These are phyloP conservation scores for Onychostoma macrolepis DNA, from an alignment of 2,113 vertebrate genomes.

Conservation along the genomic window DNA sequence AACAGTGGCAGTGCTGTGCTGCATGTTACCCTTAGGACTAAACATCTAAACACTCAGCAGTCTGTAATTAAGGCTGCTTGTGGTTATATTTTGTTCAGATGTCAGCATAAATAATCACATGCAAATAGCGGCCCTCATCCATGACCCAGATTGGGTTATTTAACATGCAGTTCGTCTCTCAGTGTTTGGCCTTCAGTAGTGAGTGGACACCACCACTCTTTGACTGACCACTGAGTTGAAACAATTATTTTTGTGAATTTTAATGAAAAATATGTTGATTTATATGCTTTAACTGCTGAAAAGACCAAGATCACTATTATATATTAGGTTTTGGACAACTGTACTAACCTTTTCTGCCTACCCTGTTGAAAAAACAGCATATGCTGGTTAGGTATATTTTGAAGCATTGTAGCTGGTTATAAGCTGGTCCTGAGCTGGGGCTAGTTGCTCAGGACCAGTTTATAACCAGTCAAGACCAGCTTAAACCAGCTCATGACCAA, in stretches of 20 bases:
- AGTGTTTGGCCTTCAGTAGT: conserved; percentile 17
- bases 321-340: neutral
- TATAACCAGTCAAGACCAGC: too few relatives aligned
- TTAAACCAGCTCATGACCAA: too few relatives aligned
- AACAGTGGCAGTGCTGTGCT: conserved; percentile 46
- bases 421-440: too few relatives aligned
- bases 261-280: neutral
- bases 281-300: neutral
- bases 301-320: neutral
- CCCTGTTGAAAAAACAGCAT: too few relatives aligned
- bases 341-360: neutral
- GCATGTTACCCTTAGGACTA: conserved; percentile 18
- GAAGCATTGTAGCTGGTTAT: too few relatives aligned
- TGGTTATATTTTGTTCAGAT: conserved; percentile 47
- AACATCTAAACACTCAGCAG: conserved; percentile 43
- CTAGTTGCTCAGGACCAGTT: too few relatives aligned
- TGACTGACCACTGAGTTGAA: neutral
- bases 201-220: conserved; percentile 1
- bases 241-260: neutral
- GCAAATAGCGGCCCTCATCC: conserved; percentile 54
- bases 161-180: conserved; percentile 43
- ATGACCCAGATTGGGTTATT: conserved; percentile 52
- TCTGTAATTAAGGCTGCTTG: conserved; percentile 43
- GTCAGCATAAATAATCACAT: conserved; percentile 59
- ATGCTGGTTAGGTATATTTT: too few relatives aligned